Percentiles rank a stretch among this genome's conserved stretches.
Evolutionary conservation across 1,140 invertebrate species (phyloP).

Genomic region (Trichogramma pretiosum): DNA sequence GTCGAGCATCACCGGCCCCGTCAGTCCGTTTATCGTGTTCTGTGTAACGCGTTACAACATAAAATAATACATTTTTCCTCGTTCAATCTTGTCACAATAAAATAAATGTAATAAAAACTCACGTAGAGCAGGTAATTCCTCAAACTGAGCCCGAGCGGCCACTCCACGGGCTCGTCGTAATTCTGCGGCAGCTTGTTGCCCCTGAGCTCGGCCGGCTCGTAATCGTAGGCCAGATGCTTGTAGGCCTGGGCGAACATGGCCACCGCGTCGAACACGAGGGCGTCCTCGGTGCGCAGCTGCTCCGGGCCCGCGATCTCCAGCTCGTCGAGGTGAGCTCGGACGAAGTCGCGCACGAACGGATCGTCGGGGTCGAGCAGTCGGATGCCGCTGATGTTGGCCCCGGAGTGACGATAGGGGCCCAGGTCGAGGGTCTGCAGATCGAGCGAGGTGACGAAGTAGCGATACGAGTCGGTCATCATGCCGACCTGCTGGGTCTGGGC

Average conservation of each 20-base stretch:
- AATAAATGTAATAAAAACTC: too few species aligned
- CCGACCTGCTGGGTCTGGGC: slow-evolving; percentile 88
- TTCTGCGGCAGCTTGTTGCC: not conserved
- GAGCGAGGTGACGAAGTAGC: slow-evolving; percentile 74
- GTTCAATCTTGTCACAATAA: too few species aligned
- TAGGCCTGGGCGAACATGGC: slow-evolving; percentile 82
- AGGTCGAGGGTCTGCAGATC: slow-evolving; percentile 76
- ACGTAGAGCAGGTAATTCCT: slow-evolving; percentile 76
- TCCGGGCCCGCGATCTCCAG: slow-evolving; percentile 25
- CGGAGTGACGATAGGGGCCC: slow-evolving; percentile 71
- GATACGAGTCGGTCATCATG: slow-evolving; percentile 82
- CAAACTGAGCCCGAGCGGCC: slow-evolving; percentile 70
- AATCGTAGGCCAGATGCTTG: slow-evolving; percentile 56
- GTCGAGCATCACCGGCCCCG: slow-evolving; percentile 73
- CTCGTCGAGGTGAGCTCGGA: slow-evolving; percentile 26
- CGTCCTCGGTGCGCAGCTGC: slow-evolving; percentile 71
- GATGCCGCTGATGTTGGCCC: slow-evolving; percentile 76
- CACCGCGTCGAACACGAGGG: slow-evolving; percentile 90
- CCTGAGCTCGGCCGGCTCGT: not conserved
- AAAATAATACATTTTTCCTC: too few species aligned
- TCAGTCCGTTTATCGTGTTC: slow-evolving; percentile 51
- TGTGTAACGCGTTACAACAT: not conserved
- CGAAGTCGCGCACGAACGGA: slow-evolving; percentile 47
- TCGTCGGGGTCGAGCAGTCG: slow-evolving; percentile 60
- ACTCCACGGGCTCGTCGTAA: slow-evolving; percentile 30